A percentile compares a stretch with the other conserved stretches of the same genome.
These are phyloP conservation scores for Parazoanthus swiftii DNA, from an alignment of 92 coral and sea anemone species.

Conservation along the genomic window DNA sequence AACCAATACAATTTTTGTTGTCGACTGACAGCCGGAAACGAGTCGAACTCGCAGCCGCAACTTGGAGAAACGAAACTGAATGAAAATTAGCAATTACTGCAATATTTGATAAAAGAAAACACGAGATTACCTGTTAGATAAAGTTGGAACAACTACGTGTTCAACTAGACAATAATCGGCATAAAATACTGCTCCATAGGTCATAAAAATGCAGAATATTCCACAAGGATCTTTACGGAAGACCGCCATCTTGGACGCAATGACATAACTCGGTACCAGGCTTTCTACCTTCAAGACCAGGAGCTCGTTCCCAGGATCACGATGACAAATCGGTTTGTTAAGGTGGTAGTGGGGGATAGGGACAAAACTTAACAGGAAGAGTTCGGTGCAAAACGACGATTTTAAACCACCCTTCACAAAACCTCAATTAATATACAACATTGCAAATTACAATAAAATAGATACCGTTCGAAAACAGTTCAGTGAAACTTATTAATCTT, in stretches of 20 bases:
- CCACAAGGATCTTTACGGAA: conserved; percentile 97
- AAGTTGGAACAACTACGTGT: conserved; percentile 90
- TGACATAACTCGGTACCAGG: conserved; percentile 18
- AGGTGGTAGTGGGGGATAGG: no score
- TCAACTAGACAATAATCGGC: conserved; percentile 95
- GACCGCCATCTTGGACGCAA: conserved; percentile 76
- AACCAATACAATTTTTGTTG: neutral
- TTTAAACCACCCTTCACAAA: no score
- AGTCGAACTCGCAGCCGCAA: neutral
- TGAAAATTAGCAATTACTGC: neutral
- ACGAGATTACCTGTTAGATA: conserved; percentile 77
- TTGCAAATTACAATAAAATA: no score
- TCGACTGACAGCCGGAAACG: conserved; percentile 1
- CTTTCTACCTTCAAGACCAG: neutral
- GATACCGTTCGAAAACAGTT: no score
- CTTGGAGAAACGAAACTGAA: neutral
- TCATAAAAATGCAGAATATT: conserved; percentile 78
- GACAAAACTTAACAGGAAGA: no score
- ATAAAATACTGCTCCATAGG: conserved; percentile 81
- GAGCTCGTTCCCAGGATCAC: no score
- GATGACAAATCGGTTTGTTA: no score
- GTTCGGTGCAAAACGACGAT: no score
- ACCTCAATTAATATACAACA: no score
- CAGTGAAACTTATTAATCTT: no score
- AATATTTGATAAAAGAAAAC: neutral